Conservation (phyloP, 2,888 invertebrate species). For the Clusia tigrina region DNA sequence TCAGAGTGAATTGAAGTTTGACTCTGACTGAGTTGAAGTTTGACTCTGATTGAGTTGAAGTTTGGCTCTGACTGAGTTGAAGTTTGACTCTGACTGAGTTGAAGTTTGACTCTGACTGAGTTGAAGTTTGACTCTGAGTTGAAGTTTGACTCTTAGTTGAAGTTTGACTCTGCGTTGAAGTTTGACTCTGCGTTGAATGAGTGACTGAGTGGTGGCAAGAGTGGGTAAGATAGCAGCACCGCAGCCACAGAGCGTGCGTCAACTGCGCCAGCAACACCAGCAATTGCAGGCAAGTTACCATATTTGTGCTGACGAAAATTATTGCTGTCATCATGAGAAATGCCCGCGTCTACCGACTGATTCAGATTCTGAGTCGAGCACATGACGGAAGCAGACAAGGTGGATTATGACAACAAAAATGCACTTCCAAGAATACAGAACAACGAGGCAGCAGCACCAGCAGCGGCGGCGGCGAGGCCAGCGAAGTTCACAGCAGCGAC, state of each 20-base stretch:
- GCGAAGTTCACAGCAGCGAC: no score
- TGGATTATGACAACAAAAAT: conserved; percentile 1
- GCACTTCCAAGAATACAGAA: neutral
- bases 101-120: no score
- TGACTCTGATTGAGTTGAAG: no score
- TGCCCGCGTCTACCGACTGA: neutral
- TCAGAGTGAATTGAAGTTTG: no score
- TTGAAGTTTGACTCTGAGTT: no score
- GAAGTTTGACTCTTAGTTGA: no score
- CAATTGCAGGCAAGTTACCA: neutral
- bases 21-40: no score
- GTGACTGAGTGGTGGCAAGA: neutral
- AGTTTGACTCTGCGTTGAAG: neutral
- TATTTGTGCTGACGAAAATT: neutral
- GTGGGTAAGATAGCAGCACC: neutral
- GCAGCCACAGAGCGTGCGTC: neutral
- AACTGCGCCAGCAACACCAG: neutral
- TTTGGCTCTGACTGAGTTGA: no score
- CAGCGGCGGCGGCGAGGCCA: no score
- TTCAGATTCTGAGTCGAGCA: neutral
- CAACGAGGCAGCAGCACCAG: no score
- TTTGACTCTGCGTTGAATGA: neutral
- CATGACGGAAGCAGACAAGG: neutral
- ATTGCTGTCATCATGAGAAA: neutral
- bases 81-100: no score